phyloP scores from a whole-genome alignment of 2,113 vertebrate genomes.

The Alethe castanea region DNA sequence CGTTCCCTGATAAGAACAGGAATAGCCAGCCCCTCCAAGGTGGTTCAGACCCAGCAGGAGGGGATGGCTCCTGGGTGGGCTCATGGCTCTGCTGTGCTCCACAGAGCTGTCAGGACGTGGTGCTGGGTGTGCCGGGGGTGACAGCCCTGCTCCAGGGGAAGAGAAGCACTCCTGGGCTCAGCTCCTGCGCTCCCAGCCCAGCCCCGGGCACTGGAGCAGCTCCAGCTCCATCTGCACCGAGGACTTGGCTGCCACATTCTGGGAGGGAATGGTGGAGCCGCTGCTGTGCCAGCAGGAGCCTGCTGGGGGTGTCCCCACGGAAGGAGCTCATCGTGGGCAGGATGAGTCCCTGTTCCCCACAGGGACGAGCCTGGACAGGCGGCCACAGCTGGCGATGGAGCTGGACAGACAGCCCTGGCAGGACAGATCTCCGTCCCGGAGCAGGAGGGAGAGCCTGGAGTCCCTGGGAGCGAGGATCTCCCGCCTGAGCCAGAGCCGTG shows the following conservation, averaged over 20 bases:
- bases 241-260: slow-evolving; percentile 74
- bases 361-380: background rate
- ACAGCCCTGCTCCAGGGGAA: background rate
- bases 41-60: background rate
- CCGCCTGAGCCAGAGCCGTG: background rate
- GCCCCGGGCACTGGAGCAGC: background rate
- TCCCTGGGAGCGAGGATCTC: slow-evolving; percentile 40
- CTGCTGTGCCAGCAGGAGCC: background rate
- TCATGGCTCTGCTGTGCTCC: background rate
- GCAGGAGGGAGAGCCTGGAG: background rate
- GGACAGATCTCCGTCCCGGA: background rate
- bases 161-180: slow-evolving; percentile 62
- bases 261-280: slow-evolving; percentile 67
- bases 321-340: background rate
- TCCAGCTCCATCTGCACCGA: slow-evolving; percentile 74
- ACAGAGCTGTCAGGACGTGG: background rate
- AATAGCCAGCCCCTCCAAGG: fast-evolving
- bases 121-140: background rate
- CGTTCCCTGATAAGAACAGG: background rate
- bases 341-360: background rate
- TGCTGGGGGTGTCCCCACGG: fast-evolving
- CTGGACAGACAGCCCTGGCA: background rate
- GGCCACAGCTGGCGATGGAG: background rate
- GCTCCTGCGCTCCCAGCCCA: slow-evolving; percentile 46
- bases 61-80: background rate